phyloP scores from a whole-genome alignment of 2,888 invertebrate species.

The Athalia rosae region DNA sequence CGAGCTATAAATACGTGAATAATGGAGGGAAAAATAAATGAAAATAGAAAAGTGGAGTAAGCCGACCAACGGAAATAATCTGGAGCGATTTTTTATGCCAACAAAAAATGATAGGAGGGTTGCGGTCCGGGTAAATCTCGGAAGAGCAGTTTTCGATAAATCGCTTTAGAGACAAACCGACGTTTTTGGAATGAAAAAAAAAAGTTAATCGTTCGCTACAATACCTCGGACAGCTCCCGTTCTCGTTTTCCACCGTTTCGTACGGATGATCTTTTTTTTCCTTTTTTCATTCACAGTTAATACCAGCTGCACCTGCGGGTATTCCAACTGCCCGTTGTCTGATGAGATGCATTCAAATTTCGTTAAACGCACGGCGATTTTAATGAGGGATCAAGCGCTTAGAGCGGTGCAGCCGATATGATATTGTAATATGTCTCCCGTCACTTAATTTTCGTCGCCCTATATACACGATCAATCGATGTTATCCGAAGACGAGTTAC shows the following conservation, averaged over 20 bases:
- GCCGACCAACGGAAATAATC: too few relatives aligned
- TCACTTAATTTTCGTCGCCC: slow-evolving; percentile 3
- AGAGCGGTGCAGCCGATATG: background rate
- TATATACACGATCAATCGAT: too few relatives aligned
- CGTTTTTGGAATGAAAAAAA: too few relatives aligned
- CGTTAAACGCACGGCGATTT: background rate
- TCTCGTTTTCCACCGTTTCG: background rate
- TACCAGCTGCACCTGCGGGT: background rate
- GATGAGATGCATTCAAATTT: slow-evolving; percentile 3
- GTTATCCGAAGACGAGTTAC: too few relatives aligned
- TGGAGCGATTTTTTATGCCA: too few relatives aligned
- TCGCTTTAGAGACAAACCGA: too few relatives aligned
- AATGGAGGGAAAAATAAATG: background rate
- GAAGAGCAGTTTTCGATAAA: too few relatives aligned
- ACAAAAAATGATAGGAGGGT: too few relatives aligned
- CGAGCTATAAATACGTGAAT: slow-evolving; percentile 5
- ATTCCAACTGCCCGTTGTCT: background rate
- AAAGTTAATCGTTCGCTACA: too few relatives aligned
- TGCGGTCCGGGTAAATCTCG: too few relatives aligned
- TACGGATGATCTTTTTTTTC: background rate
- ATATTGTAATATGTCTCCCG: too few relatives aligned
- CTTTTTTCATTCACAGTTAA: background rate
- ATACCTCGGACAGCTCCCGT: too few relatives aligned
- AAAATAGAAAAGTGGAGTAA: background rate
- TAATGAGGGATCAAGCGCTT: slow-evolving; percentile 17